A percentile compares a stretch with the other conserved stretches of the same genome.
Evolutionary conservation across 1,140 invertebrate species (phyloP).

Genomic region (Drosophila rufa): DNA sequence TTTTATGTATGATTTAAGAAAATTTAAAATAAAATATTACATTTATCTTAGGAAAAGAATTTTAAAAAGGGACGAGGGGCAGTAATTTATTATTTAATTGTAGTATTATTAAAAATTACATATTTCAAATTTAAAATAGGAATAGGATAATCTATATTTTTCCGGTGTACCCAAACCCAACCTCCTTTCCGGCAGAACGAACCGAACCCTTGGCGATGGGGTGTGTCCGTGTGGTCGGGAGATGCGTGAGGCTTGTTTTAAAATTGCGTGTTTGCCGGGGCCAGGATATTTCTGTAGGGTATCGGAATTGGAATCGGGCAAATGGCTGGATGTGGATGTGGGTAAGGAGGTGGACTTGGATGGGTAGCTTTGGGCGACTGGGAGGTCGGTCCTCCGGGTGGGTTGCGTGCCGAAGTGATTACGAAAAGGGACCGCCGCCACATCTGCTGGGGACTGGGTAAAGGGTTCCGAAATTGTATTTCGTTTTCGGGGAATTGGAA

Average conservation of each 20-base stretch:
- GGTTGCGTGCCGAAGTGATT: slow-evolving; percentile 75
- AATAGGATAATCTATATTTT: neutral
- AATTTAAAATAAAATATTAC: too few species aligned
- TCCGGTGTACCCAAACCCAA: neutral
- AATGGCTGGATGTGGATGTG: slow-evolving; percentile 2
- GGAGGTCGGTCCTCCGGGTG: slow-evolving; percentile 15
- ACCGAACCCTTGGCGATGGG: slow-evolving; percentile 33
- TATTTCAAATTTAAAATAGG: neutral
- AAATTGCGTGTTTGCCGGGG: slow-evolving; percentile 68
- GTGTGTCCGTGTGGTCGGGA: slow-evolving; percentile 53
- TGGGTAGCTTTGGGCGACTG: slow-evolving; percentile 11
- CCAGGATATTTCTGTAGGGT: slow-evolving; percentile 16
- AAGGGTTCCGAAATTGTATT: slow-evolving; percentile 72
- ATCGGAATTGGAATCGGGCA: slow-evolving; percentile 33
- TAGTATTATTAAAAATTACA: too few species aligned
- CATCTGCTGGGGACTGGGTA: slow-evolving; percentile 7
- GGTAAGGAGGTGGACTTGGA: neutral
- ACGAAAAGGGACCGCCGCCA: slow-evolving; percentile 22
- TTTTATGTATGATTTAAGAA: too few species aligned
- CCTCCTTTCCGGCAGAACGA: slow-evolving; percentile 1
- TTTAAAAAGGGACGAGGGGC: rapidly evolving
- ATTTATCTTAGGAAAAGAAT: neutral
- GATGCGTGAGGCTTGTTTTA: slow-evolving; percentile 76
- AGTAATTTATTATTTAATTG: neutral
- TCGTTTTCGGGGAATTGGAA: slow-evolving; percentile 67